Base-by-base conservation (phyloP, 2,797 vertebrate genomes). In the Tokudaia muenninki region DNA sequence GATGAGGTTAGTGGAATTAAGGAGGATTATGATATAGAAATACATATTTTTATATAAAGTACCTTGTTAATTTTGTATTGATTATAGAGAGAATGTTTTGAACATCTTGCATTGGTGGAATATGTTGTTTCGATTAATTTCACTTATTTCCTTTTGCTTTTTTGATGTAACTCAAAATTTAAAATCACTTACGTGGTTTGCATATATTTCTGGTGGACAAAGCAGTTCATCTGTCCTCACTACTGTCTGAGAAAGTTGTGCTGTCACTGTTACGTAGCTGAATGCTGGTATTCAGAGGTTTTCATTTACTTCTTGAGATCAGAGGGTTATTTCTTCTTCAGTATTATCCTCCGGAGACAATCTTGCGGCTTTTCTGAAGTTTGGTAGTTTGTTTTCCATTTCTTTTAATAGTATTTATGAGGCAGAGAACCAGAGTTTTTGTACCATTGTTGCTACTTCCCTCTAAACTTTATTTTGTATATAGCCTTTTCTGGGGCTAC, bases 91-190 rank as follows among this genome's bases (percentile, higher is more conserved):
- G 83, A 57, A 41, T 86, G 12, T 74, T 82, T 87, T 94, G 37
- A 9, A 17, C 81, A 59, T 90, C 81, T 44, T 82, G 59, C 82
- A 26, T 92, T 94, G 78, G 82, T 87, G 6, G 90, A 78, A 89
- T 44, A 77, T 21, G 44, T 86, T 80, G 61, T 61, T 91, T 81
- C 4, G 63, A 44, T 81, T 93, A 59, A 41, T 47, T 63, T 91
- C 83, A 50, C 16, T 31, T 87, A 11, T 44, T 92, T 91, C 6
- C 17, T 90, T 94, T 79, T 94, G 41, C 47, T 90, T 94, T 91
- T 95, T 87, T 4, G 83, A 83, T 90, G 24, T 74, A 29, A 57
- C n/a, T 67, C 29, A 19, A 81, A 86, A 65, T 63, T 87, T 90
- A 6, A 94, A 88, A 67, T 94, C 55, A 47, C 6, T 75, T 82